A percentile compares a stretch with the other conserved stretches of the same genome.
These are phyloP conservation scores for Microcebus griseorufus DNA, from an alignment of 2,113 vertebrate species.

Conservation along the genomic window DNA sequence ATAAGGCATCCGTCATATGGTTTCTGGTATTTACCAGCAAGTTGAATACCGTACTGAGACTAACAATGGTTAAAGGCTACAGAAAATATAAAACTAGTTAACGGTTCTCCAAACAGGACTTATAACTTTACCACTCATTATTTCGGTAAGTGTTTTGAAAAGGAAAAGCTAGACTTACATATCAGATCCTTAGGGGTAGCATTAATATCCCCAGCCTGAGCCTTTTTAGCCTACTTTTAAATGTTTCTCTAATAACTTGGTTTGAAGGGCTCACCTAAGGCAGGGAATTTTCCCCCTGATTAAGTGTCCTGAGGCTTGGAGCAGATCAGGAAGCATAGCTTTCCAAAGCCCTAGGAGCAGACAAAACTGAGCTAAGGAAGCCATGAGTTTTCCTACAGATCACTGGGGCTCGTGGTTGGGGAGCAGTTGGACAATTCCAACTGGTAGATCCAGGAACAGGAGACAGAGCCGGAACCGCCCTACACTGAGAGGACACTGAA, in stretches of 20 bases:
- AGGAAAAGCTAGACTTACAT: constrained; percentile 39
- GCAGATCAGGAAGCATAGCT: background rate
- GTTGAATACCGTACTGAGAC: background rate
- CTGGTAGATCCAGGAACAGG: background rate
- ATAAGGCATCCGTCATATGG: background rate
- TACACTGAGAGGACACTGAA: background rate
- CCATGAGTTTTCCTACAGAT: background rate
- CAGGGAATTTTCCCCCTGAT: background rate
- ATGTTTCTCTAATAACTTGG: constrained; percentile 25
- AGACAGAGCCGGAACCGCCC: background rate
- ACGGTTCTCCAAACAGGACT: background rate
- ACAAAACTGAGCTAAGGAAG: background rate
- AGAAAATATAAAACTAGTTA: background rate
- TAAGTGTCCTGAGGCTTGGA: background rate
- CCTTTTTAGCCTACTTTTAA: constrained; percentile 40
- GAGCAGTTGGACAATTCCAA: background rate
- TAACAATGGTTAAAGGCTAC: background rate
- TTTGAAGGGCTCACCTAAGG: constrained; percentile 1
- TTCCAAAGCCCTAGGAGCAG: background rate
- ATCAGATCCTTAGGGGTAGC: background rate
- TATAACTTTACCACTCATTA: background rate
- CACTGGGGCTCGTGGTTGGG: background rate
- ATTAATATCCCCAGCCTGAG: background rate
- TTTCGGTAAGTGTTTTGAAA: constrained; percentile 18
- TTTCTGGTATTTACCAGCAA: constrained; percentile 3